phyloP scores from a whole-genome alignment of 1,140 invertebrate genomes.

The Microvelia longipes region DNA sequence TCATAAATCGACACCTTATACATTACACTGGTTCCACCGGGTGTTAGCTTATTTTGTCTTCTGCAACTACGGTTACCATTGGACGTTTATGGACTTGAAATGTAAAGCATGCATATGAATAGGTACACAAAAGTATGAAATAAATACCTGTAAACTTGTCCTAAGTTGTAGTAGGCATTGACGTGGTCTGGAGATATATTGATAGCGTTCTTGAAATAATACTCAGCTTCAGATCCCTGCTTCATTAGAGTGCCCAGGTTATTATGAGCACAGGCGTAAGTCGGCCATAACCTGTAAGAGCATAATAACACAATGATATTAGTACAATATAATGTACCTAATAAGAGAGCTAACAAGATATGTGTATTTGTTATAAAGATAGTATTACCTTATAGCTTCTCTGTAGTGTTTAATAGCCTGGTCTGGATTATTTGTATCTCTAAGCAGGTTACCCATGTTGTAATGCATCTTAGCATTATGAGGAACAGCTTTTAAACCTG shows the following conservation, averaged over 20 bases:
- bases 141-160: slow-evolving; percentile 60
- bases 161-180: slow-evolving; percentile 74
- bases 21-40: too few species aligned
- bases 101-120: too few species aligned
- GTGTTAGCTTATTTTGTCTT: too few species aligned
- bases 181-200: slow-evolving; percentile 56
- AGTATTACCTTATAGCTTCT: slow-evolving; percentile 55
- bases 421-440: slow-evolving; percentile 49
- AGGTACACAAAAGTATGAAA: too few species aligned
- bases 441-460: slow-evolving; percentile 75
- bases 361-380: neutral
- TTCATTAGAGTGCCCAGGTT: slow-evolving; percentile 67
- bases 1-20: too few species aligned
- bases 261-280: slow-evolving; percentile 74
- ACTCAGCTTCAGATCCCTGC: slow-evolving; percentile 46
- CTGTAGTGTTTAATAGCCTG: slow-evolving; percentile 63
- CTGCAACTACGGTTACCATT: too few species aligned
- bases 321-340: too few species aligned
- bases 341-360: neutral
- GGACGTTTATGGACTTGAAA: too few species aligned
- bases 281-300: slow-evolving; percentile 57
- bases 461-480: slow-evolving; percentile 84
- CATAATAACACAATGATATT: neutral
- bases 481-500: slow-evolving; percentile 59
- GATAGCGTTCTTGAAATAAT: slow-evolving; percentile 61